Conservation (phyloP, 2,113 vertebrate genomes). For the Heterotilapia buettikoferi region DNA sequence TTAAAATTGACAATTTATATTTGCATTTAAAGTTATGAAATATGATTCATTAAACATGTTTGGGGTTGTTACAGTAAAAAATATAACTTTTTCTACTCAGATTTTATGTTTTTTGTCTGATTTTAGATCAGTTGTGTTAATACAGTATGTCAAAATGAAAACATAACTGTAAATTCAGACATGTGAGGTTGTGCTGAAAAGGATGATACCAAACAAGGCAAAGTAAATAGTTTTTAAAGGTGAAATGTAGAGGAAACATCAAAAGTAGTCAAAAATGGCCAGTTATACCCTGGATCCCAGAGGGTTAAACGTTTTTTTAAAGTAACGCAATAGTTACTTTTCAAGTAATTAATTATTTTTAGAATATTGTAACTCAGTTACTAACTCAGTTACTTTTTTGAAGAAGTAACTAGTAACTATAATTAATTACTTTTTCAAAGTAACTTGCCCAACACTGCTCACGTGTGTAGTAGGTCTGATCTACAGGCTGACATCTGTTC, state of each 20-base stretch:
- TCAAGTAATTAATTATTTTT: background rate
- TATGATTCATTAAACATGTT: too few relatives aligned
- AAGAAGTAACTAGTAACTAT: background rate
- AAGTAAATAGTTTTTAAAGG: background rate
- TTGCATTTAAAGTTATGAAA: too few relatives aligned
- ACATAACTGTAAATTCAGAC: background rate
- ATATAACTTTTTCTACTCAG: background rate
- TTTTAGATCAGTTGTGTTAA: background rate
- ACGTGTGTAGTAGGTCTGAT: background rate
- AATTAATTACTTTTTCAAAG: background rate
- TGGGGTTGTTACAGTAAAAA: background rate
- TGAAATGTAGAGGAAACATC: background rate
- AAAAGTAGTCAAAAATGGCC: background rate
- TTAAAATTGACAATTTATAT: background rate
- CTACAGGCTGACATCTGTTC: background rate
- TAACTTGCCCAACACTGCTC: background rate
- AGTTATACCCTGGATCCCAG: background rate
- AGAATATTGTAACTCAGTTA: background rate
- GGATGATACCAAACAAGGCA: background rate
- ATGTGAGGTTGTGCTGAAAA: background rate
- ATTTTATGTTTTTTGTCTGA: background rate
- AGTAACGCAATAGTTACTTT: background rate
- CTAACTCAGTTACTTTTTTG: background rate
- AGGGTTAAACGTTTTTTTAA: background rate
- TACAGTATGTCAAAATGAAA: background rate